Evolutionary conservation across 2,113 vertebrate species (phyloP).

Genomic region (Willisornis vidua): DNA sequence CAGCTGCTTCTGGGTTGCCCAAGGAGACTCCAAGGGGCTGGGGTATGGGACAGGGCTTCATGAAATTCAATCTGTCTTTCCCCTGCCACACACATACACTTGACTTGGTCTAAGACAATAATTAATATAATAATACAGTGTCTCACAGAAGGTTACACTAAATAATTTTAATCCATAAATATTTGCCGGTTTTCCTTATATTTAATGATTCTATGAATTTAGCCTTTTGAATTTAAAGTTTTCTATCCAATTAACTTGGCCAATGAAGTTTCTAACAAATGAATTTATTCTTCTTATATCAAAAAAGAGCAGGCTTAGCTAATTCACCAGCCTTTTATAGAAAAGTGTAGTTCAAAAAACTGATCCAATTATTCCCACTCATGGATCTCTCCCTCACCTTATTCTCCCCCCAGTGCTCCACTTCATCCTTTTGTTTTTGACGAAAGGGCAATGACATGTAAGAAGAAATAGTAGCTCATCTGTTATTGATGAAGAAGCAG

Average conservation of each 20-base stretch:
- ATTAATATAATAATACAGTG: background rate
- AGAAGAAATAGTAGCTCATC: conserved; percentile 66
- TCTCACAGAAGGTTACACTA: background rate
- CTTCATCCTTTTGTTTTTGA: conserved; percentile 48
- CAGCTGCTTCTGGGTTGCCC: background rate
- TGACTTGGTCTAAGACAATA: background rate
- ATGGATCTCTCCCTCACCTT: background rate
- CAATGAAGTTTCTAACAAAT: background rate
- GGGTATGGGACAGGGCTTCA: background rate
- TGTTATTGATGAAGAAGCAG: conserved; percentile 66
- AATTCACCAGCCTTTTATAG: background rate
- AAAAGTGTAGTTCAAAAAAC: background rate
- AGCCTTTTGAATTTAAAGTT: background rate
- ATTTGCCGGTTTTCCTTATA: background rate
- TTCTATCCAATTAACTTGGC: background rate
- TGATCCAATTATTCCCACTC: conserved; percentile 11
- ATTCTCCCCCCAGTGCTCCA: background rate
- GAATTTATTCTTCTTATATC: background rate
- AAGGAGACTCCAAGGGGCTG: background rate
- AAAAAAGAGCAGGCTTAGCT: background rate
- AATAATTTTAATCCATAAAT: background rate
- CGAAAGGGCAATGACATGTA: conserved; percentile 47
- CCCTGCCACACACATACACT: background rate
- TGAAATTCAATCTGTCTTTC: background rate
- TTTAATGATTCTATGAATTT: background rate